Evolutionary conservation across 23 tunicate genomes (phyloP), one percentile per base, ranked within the genome.

Genomic region (Halocynthia roretzi): DNA sequence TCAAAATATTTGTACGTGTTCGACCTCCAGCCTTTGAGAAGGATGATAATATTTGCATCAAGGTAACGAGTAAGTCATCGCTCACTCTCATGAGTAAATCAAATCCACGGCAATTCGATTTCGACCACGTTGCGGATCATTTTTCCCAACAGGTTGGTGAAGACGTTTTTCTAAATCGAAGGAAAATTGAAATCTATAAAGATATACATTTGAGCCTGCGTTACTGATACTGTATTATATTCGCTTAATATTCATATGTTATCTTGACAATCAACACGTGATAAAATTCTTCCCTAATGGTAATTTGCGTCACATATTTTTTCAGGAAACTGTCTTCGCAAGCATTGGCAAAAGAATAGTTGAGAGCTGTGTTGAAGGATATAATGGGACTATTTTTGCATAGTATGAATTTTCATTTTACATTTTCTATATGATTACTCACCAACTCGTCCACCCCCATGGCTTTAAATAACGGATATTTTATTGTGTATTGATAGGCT

Each of bases 361-460:
- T 31, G 91, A 86, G 56, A 77, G 91, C 44, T 86, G 91, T 66
- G 54, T 86, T 19, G 82, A 86, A 86, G 91, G 91, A 6, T 86
- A 86, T 76, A 86, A 86, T 73, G 91, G 91, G 60, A 86, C 91
- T 6, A 86, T 86, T 6, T 86, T 86, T 80, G 91, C 91, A 9
- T 86, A 86, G 91, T 86, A 78, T 51, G 91, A 52, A 40, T 52
- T n/a, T 74, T 0, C 1, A 0, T 31, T 31, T 31, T 31, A 31
- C 44, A 31, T 31, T 31, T n/a, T 31, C 44, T 31, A 31, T 31
- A 31, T 31, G 44, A 31, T 31, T 31, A 31, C 44, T 31, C 1
- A 31, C 44, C 44, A 0, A 31, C 44, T 31, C 44, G 44, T 31
- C 44, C 44, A 31, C 44, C 44, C 44, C 44, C 44, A 31, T n/a